phyloP scores from a whole-genome alignment of 2,113 vertebrate species.

The Montifringilla adamsi region DNA sequence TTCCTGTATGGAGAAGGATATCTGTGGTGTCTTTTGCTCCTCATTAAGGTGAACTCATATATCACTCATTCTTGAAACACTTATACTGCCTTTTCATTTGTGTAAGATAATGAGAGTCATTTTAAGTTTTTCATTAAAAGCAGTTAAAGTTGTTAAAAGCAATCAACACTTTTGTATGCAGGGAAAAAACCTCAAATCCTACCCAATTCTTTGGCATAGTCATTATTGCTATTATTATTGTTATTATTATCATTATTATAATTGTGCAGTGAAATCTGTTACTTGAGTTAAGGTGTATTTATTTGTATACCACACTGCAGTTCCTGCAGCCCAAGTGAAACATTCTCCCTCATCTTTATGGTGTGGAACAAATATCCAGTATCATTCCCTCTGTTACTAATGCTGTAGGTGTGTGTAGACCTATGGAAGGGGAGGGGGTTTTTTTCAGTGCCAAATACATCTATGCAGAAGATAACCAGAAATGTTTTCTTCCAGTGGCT shows the following conservation, averaged over 20 bases:
- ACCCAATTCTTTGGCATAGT: background rate
- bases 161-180: background rate
- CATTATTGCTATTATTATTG: background rate
- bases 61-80: background rate
- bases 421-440: background rate
- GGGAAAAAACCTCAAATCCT: background rate
- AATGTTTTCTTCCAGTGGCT: conserved; percentile 71
- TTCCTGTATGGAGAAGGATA: background rate
- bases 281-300: background rate
- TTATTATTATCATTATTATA: background rate
- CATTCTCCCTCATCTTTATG: background rate
- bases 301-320: background rate
- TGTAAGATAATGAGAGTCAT: background rate
- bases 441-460: background rate
- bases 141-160: background rate
- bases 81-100: background rate
- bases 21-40: background rate
- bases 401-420: background rate
- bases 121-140: background rate
- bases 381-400: background rate
- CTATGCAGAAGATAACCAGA: background rate
- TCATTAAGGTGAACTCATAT: background rate
- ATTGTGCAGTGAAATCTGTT: background rate
- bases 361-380: background rate
- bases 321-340: background rate